These are phyloP conservation scores for Cydia fagiglandana DNA, from an alignment of 1,140 invertebrate species.

Conservation along the genomic window DNA sequence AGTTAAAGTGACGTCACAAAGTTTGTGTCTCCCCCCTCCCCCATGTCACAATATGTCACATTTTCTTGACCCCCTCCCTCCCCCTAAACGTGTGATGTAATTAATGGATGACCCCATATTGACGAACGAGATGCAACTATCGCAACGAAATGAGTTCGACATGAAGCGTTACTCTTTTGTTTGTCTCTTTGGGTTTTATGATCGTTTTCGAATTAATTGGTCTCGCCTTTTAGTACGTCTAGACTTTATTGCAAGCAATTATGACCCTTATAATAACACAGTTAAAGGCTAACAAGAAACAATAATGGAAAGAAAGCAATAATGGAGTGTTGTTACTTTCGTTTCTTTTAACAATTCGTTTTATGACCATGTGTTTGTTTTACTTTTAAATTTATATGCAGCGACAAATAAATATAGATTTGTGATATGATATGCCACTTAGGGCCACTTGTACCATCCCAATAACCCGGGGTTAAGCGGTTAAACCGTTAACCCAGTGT, in stretches of 20 bases:
- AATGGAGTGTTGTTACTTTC: background rate
- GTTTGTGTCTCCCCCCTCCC: too few relatives aligned
- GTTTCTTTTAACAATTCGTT: background rate
- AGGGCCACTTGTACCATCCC: too few relatives aligned
- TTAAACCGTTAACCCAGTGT: too few relatives aligned
- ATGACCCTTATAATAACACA: background rate
- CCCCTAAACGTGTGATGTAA: too few relatives aligned
- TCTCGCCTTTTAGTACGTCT: conserved; percentile 6
- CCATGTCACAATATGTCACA: too few relatives aligned
- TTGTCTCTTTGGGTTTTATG: background rate
- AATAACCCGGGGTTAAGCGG: too few relatives aligned
- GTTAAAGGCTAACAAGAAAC: background rate
- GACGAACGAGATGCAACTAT: too few relatives aligned
- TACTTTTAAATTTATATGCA: background rate
- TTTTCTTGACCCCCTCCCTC: too few relatives aligned
- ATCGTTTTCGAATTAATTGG: conserved; percentile 19
- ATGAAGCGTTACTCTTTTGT: conserved; percentile 5
- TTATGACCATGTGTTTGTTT: conserved; percentile 1
- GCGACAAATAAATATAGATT: background rate
- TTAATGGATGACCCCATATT: too few relatives aligned
- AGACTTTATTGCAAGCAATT: background rate
- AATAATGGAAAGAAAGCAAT: background rate
- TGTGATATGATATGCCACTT: background rate
- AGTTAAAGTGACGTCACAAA: too few relatives aligned
- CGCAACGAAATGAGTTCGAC: background rate